Base-by-base conservation (phyloP, 2,797 vertebrate genomes). In the Echiichthys vipera region DNA sequence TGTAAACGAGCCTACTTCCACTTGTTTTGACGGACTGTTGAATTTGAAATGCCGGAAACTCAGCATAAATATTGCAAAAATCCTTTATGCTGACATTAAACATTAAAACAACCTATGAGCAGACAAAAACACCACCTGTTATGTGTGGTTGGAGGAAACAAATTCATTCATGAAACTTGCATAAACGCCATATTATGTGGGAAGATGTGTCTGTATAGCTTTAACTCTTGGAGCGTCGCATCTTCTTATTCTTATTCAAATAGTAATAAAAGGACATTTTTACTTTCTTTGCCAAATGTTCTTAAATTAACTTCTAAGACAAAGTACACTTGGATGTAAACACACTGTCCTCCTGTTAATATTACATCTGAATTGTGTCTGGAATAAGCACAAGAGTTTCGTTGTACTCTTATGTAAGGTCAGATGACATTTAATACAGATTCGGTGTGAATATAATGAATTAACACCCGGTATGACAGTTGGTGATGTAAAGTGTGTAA, bases 381-480 rank as follows among this genome's bases (percentile, higher is more conserved):
- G 7, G 56, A 24, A 43, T 4, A 56, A 46, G 47, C 40, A 54
- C 3, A 10, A 8, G 13, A 55, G 34, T 24, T 42, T 34, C 18
- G 34, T 2, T 32, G 25, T 14, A 8, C 9, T 56, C 25, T 8
- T 22, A 11, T n/a, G 7, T 4, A 39, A 61, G 13, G 22, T 40
- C 64, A 32, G 34, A 13, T 37, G 30, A 47, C 46, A 51, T 39
- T 27, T 2, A n/a, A 42, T 2, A 18, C 5, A 34, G n/a, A 67
- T 46, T 46, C 7, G 9, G 34, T 34, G n/a, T 37, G 54, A 64
- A 71, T 27, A 7, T 65, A 58, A 59, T 57, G 10, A 61, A 45
- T 29, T 14, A 27, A 78, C 40, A 64, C 22, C n/a, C 30, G 13
- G 46, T 54, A 32, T 77, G 69, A 81, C 80, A 80, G 79, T 66